Evolutionary conservation across 2,888 invertebrate species (phyloP), one percentile per base, ranked within the genome.

Genomic region (Drosophila merina): DNA sequence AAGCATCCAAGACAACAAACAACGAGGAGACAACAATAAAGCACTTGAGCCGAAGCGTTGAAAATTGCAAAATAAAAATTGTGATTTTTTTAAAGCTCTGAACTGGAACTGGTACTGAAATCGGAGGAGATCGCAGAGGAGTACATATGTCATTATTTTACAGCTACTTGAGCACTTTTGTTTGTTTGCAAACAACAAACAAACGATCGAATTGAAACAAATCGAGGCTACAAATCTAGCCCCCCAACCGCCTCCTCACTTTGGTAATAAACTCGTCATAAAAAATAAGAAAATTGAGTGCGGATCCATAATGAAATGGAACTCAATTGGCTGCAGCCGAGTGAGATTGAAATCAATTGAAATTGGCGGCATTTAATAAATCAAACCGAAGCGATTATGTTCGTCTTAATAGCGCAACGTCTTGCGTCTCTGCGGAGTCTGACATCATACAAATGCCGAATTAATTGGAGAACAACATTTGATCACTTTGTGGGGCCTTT

Each of bases 281-380:
- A 71, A 69, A 72, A 69, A 58, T 20, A 20, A 20, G 20, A 62
- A 74, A 86, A 86, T 85, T 86, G 78, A 76, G 70, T 66, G 51
- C 63, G 78, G 84, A 80, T 86, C 80, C 79, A 86, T 75, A 80
- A 62, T 45, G 36, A 52, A 69, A 88, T 86, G 83, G 80, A 86
- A 76, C 76, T 88, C 86, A 84, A 88, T 84, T 84, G 86, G 25
- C 44, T 44, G 44, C 44, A 44, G 44, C 28, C 72, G 28, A 14
- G 50, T 20, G 28, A 87, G 84, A 88, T 88, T 85, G 86, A 86
- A 80, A 83, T 86, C 86, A 88, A 85, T 88, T 88, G 76, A 71
- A 74, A 71, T 73, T 62, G 77, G 76, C 86, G 80, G 84, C 86
- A 74, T 73, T 88, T 72, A 70, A 86, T 70, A 76, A 87, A 82